Conservation (phyloP, 1,140 invertebrate genomes). For the Anoplophora glabripennis region DNA sequence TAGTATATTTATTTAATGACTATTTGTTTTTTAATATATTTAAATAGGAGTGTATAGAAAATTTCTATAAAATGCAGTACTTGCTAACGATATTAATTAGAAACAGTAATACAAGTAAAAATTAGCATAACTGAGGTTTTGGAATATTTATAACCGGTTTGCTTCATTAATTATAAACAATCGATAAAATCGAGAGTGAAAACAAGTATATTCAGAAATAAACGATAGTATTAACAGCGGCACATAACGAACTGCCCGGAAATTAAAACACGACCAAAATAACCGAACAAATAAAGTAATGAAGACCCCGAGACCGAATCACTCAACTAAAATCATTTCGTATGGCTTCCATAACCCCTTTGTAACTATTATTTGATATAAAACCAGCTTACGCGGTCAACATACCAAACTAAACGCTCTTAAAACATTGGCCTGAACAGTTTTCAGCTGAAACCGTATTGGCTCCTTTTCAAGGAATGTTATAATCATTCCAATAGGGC, state of each 20-base stretch:
- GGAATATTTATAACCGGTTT: background rate
- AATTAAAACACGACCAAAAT: background rate
- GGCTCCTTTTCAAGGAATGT: slow-evolving; percentile 32
- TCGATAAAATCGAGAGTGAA: background rate
- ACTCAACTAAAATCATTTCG: slow-evolving; percentile 28
- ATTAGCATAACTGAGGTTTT: background rate
- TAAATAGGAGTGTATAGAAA: no score
- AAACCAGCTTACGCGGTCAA: slow-evolving; percentile 32
- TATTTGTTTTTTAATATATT: no score
- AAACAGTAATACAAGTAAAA: no score
- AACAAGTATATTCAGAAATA: slow-evolving; percentile 1
- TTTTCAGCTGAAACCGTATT: slow-evolving; percentile 22
- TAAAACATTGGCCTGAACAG: slow-evolving; percentile 26
- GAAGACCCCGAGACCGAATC: slow-evolving; percentile 13
- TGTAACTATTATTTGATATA: slow-evolving; percentile 42
- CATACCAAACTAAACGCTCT: slow-evolving; percentile 28
- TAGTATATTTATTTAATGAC: no score
- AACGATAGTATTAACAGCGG: slow-evolving; percentile 19
- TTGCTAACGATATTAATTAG: no score
- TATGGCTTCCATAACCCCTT: slow-evolving; percentile 39
- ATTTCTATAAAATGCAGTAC: no score
- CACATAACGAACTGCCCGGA: slow-evolving; percentile 7
- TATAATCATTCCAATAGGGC: slow-evolving; percentile 32
- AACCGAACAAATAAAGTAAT: slow-evolving; percentile 1
- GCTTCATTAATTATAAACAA: background rate